Base-by-base conservation (phyloP, 2,113 vertebrate species). In the Dipodomys ordii region DNA sequence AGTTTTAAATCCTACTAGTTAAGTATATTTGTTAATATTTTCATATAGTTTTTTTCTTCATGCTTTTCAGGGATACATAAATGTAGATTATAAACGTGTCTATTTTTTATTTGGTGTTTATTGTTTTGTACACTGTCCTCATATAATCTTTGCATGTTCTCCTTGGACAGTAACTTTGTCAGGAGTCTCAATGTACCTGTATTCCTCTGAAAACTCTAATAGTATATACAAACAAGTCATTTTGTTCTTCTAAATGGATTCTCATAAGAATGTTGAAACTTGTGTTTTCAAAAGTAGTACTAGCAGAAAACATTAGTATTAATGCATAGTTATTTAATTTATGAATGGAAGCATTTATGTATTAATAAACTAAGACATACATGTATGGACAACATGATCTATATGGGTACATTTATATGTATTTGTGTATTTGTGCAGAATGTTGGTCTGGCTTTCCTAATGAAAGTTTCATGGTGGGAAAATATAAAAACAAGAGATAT, bases 151-250 rank as follows among this genome's bases (percentile, higher is more conserved):
- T 2, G 7, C 30, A 73, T 5, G n/a, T 4, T 79, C 76, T 78
- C 3, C 25, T 83, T 92, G 27, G 15, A 74, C 82, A 30, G 4
- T 4, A 87, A 23, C 87, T 92, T 86, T 91, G 23, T 95, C 8
- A 71, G 30, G 3, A 89, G 35, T 2, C 3, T 81, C 49, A 87
- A 11, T 69, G 27, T 84, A 49, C 20, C 72, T 0, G 35, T 53
- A 65, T 90, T 90, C 7, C 27, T 93, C 25, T 87, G 28, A 83
- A 85, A 88, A 90, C 67, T 46, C 7, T 79, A 73, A 80, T 87
- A 35, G 71, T 83, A 18, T 62, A 39, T 39, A 5, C 39, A 39
- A 39, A 39, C 39, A 39, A 32, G 8, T 7, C 62, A 62, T 46
- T 73, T 84, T 72, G 68, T 69, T 94, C 16, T 82, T 82, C 15